Evolutionary conservation across 2,797 vertebrate genomes (phyloP).

Genomic region (Discoglossus pictus): DNA sequence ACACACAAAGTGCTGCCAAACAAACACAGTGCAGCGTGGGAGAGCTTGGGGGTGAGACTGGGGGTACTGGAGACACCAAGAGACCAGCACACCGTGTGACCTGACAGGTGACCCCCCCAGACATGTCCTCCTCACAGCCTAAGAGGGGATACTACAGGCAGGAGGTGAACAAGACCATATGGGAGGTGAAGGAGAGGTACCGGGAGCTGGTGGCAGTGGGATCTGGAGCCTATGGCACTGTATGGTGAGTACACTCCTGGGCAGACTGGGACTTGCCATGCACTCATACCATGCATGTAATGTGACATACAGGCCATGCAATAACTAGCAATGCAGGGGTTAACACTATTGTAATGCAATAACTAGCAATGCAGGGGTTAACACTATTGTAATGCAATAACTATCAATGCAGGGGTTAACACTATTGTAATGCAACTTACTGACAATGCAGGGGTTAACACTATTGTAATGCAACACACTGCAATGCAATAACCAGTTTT

Average conservation of each 20-base stretch:
- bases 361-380: too few species aligned
- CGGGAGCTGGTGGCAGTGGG: constrained; percentile 86
- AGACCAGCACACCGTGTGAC: not conserved
- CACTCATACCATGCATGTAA: too few species aligned
- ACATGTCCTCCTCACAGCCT: constrained; percentile 75
- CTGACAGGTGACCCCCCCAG: constrained; percentile 15
- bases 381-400: too few species aligned
- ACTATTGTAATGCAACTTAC: too few species aligned
- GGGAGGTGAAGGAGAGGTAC: constrained; percentile 90
- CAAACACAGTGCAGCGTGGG: not conserved
- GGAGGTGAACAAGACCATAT: constrained; percentile 86
- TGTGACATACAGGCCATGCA: too few species aligned
- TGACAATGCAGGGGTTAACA: too few species aligned
- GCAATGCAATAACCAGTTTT: too few species aligned
- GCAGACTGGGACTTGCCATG: constrained; percentile 46
- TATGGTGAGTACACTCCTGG: constrained; percentile 78
- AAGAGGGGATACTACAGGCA: constrained; percentile 83
- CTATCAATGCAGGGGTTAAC: too few species aligned
- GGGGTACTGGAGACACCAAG: constrained; percentile 7
- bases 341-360: too few species aligned
- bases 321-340: too few species aligned
- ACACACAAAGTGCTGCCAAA: not conserved
- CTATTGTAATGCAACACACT: too few species aligned
- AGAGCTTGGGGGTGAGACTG: too few species aligned
- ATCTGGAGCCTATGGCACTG: constrained; percentile 91